Conservation (phyloP, 2,888 invertebrate genomes). For the Trypoxylon attenuatum region DNA sequence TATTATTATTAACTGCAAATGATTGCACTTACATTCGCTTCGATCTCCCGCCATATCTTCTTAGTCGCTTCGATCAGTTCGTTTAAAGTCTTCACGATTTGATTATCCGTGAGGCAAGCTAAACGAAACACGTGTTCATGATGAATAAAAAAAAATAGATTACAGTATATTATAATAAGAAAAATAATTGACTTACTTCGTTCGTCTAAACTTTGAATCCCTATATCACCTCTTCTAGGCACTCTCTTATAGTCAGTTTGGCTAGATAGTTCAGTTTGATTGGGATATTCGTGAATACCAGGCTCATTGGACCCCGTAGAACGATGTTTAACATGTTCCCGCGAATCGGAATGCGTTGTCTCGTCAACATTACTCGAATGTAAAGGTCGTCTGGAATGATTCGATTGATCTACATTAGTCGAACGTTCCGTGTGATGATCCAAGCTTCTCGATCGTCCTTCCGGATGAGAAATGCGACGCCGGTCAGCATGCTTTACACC, state of each 20-base stretch:
- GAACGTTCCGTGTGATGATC: too few species aligned
- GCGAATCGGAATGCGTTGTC: neutral
- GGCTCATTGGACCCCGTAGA: neutral
- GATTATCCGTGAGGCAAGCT: constrained; percentile 74
- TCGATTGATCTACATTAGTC: neutral
- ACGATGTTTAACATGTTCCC: too few species aligned
- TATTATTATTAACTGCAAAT: neutral
- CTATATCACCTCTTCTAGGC: constrained; percentile 81
- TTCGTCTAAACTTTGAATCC: constrained; percentile 79
- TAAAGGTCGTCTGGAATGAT: neutral
- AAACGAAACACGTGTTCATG: neutral
- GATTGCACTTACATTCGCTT: constrained; percentile 72
- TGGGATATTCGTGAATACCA: neutral
- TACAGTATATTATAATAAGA: neutral
- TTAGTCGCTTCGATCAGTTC: constrained; percentile 82
- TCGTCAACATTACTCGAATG: neutral
- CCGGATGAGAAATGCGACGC: too few species aligned
- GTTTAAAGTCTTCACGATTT: constrained; percentile 81
- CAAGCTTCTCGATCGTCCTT: too few species aligned
- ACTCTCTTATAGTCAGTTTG: constrained; percentile 48
- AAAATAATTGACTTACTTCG: constrained; percentile 72
- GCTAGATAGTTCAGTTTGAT: constrained; percentile 4
- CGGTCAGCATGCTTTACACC: too few species aligned
- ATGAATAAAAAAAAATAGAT: neutral
- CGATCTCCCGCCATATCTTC: constrained; percentile 82